A percentile compares a stretch with the other conserved stretches of the same genome.
Conservation (phyloP, 2,113 vertebrate genomes). For the Pelodiscus sinensis region DNA sequence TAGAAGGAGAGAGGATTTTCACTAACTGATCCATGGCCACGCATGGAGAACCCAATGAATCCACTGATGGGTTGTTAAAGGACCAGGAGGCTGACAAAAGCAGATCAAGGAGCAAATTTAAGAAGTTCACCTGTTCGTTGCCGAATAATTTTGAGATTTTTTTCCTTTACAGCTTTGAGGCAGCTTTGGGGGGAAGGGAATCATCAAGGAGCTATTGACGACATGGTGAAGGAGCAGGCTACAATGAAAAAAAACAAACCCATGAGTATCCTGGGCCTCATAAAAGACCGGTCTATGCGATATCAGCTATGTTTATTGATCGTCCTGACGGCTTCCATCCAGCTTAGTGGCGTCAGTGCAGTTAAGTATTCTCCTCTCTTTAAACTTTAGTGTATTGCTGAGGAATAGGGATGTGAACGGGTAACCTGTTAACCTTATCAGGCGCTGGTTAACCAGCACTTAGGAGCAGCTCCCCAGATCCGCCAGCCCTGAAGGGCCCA, state of each 20-base stretch:
- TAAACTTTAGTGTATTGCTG: neutral
- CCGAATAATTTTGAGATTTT: neutral
- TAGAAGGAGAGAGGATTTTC: neutral
- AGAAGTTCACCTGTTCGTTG: neutral
- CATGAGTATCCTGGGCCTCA: conserved; percentile 70
- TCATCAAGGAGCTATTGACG: conserved; percentile 68
- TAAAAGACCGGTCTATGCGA: conserved; percentile 68
- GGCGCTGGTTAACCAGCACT: no score
- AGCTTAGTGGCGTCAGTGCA: conserved; percentile 75
- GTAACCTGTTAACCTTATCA: no score
- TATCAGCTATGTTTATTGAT: conserved; percentile 74
- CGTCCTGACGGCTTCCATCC: conserved; percentile 65
- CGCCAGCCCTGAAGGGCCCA: no score
- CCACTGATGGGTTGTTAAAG: neutral
- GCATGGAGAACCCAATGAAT: neutral
- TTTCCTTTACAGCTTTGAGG: conserved; percentile 61
- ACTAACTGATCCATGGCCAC: neutral
- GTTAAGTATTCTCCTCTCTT: conserved; percentile 39
- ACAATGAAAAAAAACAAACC: conserved; percentile 49
- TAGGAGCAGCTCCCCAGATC: no score
- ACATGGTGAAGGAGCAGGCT: conserved; percentile 71
- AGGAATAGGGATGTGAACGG: no score
- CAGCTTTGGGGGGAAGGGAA: conserved; percentile 77
- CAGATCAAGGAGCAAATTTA: neutral
- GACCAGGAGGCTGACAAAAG: neutral